Base-by-base conservation (phyloP, 2,888 invertebrate genomes). In the Drosophila melanocephala region DNA sequence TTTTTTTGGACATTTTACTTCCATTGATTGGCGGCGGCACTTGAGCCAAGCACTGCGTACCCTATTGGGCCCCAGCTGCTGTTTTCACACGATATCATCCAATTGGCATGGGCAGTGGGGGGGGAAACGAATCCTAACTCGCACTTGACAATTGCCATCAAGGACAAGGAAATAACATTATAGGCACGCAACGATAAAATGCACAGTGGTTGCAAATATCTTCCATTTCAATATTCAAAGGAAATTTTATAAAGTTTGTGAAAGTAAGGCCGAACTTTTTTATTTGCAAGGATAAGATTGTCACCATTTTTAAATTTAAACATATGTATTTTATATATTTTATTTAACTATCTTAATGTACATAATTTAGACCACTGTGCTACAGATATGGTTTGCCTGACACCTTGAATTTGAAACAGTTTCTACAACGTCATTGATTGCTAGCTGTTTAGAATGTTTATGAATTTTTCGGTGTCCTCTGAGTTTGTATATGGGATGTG, bases 101-200 rank as follows among this genome's bases (percentile, higher is more conserved):
- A 28, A 50, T n/a, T 12, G 37, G 53, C 9, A 22, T 12, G 35
- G 12, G 16, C 26, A 3, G 9, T 9, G 12, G 35, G 56, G 30
- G 37, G 47, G 7, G 37, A 61, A 51, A 59, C 58, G 70, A 44
- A 62, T 82, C 61, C 62, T 56, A 52, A 59, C 64, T 76, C 84
- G 78, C 82, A 87, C 87, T 85, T 84, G 82, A 89, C 89, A 89
- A 89, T 89, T 81, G 76, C 73, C 33, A 59, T 56, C 87, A 85
- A 89, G 89, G 85, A 81, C 84, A 75, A 77, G 79, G 72, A 88
- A 88, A 83, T 81, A 65, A 81, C 83, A 83, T 75, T 83, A 79
- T 71, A 72, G 79, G 76, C 83, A 79, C 79, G 83, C 79, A 79
- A 81, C 57, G 60, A 58, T 39, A 70, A n/a, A 78, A 72, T 66